Evolutionary conservation across 2,113 vertebrate genomes (phyloP).

Genomic region (Triplophysa siluroides): DNA sequence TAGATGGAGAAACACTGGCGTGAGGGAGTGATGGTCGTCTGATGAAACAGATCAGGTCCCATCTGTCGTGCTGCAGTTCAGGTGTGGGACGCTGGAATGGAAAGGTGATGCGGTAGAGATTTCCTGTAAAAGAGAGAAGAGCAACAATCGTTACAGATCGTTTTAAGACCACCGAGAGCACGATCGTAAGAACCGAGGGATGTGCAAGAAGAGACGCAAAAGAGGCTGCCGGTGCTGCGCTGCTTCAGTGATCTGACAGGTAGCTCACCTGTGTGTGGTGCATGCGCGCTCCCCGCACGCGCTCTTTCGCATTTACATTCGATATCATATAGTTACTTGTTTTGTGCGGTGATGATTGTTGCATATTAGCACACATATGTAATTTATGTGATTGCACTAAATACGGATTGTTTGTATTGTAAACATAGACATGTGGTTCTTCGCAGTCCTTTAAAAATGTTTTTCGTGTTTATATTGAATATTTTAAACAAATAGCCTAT

Average conservation of each 20-base stretch:
- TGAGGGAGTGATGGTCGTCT: slow-evolving; percentile 83
- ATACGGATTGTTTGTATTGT: neutral
- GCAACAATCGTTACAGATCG: neutral
- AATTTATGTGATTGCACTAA: neutral
- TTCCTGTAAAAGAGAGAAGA: neutral
- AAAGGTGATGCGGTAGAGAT: slow-evolving; percentile 18
- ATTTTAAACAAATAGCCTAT: neutral
- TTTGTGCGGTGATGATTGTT: neutral
- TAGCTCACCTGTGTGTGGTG: slow-evolving; percentile 65
- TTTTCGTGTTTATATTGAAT: neutral
- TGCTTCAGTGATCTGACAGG: slow-evolving; percentile 59
- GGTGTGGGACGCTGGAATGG: slow-evolving; percentile 18
- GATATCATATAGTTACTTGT: neutral
- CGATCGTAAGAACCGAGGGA: neutral
- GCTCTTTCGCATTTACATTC: neutral
- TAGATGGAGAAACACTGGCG: slow-evolving; percentile 69
- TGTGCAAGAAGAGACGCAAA: neutral
- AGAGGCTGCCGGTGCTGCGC: slow-evolving; percentile 14
- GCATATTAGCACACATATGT: neutral
- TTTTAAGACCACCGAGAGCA: neutral
- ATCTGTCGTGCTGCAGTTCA: neutral
- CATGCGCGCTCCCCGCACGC: neutral
- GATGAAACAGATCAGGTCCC: slow-evolving; percentile 87
- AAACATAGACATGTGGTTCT: neutral
- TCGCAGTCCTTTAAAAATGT: neutral